A percentile compares a stretch with the other conserved stretches of the same genome.
These are phyloP conservation scores for Stomatorhinus walkeri DNA, from an alignment of 2,797 vertebrate genomes.

Conservation along the genomic window DNA sequence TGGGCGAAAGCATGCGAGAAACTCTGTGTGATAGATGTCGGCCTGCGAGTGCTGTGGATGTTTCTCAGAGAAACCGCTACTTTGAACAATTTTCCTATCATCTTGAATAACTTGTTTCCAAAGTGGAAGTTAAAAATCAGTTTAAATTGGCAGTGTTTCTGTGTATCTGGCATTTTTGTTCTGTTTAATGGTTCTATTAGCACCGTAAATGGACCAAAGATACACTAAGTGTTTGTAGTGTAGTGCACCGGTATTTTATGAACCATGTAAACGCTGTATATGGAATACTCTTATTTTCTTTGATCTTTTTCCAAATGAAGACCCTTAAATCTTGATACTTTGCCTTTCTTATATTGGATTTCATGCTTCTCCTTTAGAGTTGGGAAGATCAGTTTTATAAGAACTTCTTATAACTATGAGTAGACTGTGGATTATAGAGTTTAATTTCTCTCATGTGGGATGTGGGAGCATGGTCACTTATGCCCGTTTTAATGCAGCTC, in stretches of 20 bases:
- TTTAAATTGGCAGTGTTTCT: background rate
- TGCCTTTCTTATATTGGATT: background rate
- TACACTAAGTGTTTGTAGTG: background rate
- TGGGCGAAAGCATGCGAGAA: background rate
- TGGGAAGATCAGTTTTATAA: background rate
- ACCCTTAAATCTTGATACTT: background rate
- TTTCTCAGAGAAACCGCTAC: background rate
- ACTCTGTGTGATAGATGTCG: background rate
- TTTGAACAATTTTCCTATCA: background rate
- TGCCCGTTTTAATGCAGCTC: background rate
- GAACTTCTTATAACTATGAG: background rate
- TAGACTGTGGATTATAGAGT: background rate
- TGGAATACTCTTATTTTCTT: background rate
- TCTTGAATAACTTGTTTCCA: background rate
- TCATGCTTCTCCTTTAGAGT: background rate
- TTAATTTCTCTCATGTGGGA: background rate
- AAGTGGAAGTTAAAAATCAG: background rate
- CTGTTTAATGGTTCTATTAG: background rate
- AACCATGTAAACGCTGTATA: background rate
- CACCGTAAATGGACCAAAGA: background rate
- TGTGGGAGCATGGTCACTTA: background rate
- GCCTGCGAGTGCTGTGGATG: too few relatives aligned
- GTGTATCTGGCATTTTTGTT: background rate
- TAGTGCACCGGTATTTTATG: background rate
- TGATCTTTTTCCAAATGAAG: background rate